Percentiles rank a stretch among this genome's conserved stretches.
Conservation (phyloP, 2,797 vertebrate species). For the Hephaestus fuliginosus region DNA sequence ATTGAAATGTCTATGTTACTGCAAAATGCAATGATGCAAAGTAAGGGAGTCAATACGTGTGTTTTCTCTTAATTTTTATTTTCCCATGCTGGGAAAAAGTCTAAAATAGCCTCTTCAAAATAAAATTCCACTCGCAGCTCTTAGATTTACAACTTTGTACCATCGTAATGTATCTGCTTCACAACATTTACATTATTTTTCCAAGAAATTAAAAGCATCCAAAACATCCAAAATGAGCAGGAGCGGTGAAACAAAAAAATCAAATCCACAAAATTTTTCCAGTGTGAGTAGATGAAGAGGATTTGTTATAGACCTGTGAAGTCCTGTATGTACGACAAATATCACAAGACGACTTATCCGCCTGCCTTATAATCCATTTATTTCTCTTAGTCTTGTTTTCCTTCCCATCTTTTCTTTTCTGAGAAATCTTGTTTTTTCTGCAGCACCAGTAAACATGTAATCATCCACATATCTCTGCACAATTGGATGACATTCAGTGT, state of each 20-base stretch:
- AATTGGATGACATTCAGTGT: neutral
- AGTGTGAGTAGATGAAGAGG: neutral
- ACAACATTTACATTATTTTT: too few species aligned
- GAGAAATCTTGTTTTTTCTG: neutral
- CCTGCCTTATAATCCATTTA: neutral
- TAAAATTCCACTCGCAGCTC: neutral
- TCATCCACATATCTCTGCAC: neutral
- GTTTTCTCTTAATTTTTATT: neutral
- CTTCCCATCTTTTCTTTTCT: neutral
- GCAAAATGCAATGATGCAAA: neutral
- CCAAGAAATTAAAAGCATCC: too few species aligned
- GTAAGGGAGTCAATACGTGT: neutral
- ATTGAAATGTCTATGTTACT: neutral
- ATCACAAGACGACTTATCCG: neutral
- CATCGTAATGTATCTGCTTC: neutral
- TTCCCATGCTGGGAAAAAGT: neutral
- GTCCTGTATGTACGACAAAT: neutral
- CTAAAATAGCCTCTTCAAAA: neutral
- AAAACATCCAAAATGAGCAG: neutral
- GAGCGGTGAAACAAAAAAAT: neutral
- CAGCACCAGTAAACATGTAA: conserved; percentile 8
- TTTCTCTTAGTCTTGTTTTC: neutral
- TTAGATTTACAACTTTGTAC: neutral
- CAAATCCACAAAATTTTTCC: neutral
- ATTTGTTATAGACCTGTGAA: neutral